phyloP scores from a whole-genome alignment of 2,113 vertebrate genomes.

The Notechis scutatus region DNA sequence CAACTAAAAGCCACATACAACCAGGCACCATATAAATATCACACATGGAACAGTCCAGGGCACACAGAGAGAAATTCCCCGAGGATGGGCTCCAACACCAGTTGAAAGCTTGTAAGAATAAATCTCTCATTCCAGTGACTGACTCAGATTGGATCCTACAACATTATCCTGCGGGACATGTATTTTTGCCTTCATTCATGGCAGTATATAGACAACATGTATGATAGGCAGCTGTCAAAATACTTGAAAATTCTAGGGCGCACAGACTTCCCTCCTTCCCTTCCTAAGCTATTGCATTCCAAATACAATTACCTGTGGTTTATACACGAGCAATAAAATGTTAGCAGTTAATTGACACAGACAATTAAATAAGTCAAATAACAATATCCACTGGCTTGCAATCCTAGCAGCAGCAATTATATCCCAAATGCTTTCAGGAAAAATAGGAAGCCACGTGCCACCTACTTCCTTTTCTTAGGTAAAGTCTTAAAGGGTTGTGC shows the following conservation, averaged over 20 bases:
- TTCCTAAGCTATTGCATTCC: background rate
- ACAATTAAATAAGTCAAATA: background rate
- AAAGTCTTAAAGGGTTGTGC: background rate
- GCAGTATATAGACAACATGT: background rate
- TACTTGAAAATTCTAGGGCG: background rate
- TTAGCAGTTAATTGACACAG: background rate
- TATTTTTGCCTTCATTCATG: background rate
- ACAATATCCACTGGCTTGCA: background rate
- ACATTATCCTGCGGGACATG: background rate
- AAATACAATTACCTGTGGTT: background rate
- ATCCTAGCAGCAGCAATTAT: background rate
- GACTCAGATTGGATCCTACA: background rate
- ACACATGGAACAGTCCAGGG: background rate
- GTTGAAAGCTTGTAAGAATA: background rate
- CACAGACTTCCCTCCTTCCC: background rate
- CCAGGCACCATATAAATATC: background rate
- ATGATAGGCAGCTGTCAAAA: background rate
- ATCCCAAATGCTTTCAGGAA: background rate
- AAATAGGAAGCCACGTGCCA: background rate
- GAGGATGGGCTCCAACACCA: background rate
- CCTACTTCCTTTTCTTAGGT: background rate
- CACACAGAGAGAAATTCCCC: background rate
- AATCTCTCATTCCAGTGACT: background rate
- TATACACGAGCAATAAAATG: background rate
- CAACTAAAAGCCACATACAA: background rate